These are phyloP conservation scores for Aurelia sp. DNA, from an alignment of 30 jellyfish, hydroid and myxozoan genomes.

Conservation along the genomic window DNA sequence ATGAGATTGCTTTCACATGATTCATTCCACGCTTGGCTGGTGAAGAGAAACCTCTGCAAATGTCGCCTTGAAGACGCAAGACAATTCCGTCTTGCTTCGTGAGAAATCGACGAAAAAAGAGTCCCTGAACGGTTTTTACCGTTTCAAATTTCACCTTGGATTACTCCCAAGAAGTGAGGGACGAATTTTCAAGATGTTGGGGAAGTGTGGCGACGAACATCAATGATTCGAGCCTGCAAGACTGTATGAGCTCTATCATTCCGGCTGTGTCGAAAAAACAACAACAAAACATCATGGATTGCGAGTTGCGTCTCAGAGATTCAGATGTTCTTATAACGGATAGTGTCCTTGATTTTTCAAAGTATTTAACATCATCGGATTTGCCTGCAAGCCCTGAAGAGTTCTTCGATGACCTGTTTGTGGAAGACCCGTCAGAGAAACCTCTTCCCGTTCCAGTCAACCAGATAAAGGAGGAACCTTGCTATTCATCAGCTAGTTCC, in stretches of 20 bases:
- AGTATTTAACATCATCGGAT: conserved; percentile 93
- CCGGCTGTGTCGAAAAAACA: conserved; percentile 95
- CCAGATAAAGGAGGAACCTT: conserved; percentile 92
- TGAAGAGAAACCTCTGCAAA: conserved; percentile 59
- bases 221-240: conserved; percentile 63
- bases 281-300: conserved; percentile 80
- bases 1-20: conserved; percentile 64
- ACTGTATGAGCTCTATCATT: conserved; percentile 63
- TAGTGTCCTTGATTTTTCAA: conserved; percentile 99
- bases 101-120: conserved; percentile 69
- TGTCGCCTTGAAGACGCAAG: conserved; percentile 78
- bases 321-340: conserved; percentile 93
- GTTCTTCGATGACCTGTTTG: conserved; percentile 98
- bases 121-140: conserved; percentile 77
- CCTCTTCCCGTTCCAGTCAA: conserved; percentile 79
- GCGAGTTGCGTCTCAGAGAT: conserved; percentile 81
- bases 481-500: conserved; percentile 98
- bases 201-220: conserved; percentile 89
- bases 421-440: conserved; percentile 68
- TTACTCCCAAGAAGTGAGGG: conserved; percentile 72
- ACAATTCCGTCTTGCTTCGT: conserved; percentile 30
- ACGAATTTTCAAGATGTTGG: conserved; percentile 89
- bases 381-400: conserved; percentile 98
- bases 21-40: conserved; percentile 49
- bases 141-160: conserved; percentile 72